These are phyloP conservation scores for Lymantria dispar DNA, from an alignment of 2,888 invertebrate species.

Conservation along the genomic window DNA sequence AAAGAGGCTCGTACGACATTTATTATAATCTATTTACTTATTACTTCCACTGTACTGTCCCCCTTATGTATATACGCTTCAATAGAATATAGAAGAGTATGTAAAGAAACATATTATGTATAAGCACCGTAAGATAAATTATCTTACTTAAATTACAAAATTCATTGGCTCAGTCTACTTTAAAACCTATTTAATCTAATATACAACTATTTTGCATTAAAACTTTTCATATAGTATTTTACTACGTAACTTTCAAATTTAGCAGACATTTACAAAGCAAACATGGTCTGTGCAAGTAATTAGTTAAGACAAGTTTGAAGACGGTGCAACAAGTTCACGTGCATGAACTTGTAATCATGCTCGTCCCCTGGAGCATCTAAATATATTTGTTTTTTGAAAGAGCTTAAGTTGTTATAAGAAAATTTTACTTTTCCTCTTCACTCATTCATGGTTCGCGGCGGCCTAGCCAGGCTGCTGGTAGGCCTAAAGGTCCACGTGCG, in stretches of 20 bases:
- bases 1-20: too few species aligned
- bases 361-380: slow-evolving; percentile 47
- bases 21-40: too few species aligned
- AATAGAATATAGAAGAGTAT: too few species aligned
- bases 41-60: too few species aligned
- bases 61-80: too few species aligned
- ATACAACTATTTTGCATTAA: slow-evolving; percentile 3
- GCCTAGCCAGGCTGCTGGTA: too few species aligned
- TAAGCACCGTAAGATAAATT: too few species aligned
- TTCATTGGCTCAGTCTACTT: not conserved
- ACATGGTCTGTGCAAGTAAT: slow-evolving; percentile 47
- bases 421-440: too few species aligned
- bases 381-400: slow-evolving; percentile 18
- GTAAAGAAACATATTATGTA: too few species aligned
- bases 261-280: slow-evolving; percentile 41
- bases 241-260: slow-evolving; percentile 22
- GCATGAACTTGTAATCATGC: slow-evolving; percentile 55
- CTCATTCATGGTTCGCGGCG: too few species aligned
- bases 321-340: slow-evolving; percentile 48
- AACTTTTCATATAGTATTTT: slow-evolving; percentile 5
- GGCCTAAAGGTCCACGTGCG: too few species aligned
- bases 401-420: slow-evolving; percentile 3
- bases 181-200: not conserved
- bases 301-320: slow-evolving; percentile 55
- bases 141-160: not conserved